Percentiles rank a stretch among this genome's conserved stretches.
Evolutionary conservation across 2,888 invertebrate genomes (phyloP).

Genomic region (Orchestes rusci): DNA sequence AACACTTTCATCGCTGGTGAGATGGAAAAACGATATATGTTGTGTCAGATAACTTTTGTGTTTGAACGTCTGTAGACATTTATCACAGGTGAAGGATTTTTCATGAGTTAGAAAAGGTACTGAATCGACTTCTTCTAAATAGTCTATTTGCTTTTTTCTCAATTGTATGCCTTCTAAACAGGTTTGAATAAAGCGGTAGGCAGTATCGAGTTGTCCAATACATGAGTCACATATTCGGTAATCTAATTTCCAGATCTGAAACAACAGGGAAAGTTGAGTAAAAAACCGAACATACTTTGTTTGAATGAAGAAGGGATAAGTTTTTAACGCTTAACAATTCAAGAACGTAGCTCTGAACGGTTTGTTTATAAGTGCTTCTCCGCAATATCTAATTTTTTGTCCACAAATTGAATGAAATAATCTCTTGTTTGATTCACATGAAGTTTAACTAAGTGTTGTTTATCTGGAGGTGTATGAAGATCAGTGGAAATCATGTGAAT

Average conservation of each 20-base stretch:
- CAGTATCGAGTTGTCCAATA: background rate
- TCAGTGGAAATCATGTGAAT: too few species aligned
- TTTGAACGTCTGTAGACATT: slow-evolving; percentile 29
- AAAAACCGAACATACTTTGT: background rate
- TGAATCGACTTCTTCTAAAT: background rate
- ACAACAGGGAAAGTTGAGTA: background rate
- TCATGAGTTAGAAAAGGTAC: background rate
- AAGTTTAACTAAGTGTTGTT: too few species aligned
- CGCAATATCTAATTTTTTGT: too few species aligned
- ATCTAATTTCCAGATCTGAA: background rate
- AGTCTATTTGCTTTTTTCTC: background rate
- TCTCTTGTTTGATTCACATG: too few species aligned
- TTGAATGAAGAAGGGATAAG: background rate
- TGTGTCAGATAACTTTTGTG: slow-evolving; percentile 28
- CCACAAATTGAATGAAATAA: too few species aligned
- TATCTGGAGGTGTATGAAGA: too few species aligned
- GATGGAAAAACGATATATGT: slow-evolving; percentile 29
- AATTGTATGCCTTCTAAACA: background rate
- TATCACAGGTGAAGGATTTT: slow-evolving; percentile 25
- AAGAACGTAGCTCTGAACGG: too few species aligned
- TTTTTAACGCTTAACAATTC: too few species aligned
- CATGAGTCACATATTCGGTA: background rate
- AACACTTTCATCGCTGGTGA: slow-evolving; percentile 3
- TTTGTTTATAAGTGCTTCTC: too few species aligned
- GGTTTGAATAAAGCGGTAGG: background rate